These are phyloP conservation scores for Syndactyla subalaris DNA, from an alignment of 2,797 vertebrate genomes.

Conservation along the genomic window DNA sequence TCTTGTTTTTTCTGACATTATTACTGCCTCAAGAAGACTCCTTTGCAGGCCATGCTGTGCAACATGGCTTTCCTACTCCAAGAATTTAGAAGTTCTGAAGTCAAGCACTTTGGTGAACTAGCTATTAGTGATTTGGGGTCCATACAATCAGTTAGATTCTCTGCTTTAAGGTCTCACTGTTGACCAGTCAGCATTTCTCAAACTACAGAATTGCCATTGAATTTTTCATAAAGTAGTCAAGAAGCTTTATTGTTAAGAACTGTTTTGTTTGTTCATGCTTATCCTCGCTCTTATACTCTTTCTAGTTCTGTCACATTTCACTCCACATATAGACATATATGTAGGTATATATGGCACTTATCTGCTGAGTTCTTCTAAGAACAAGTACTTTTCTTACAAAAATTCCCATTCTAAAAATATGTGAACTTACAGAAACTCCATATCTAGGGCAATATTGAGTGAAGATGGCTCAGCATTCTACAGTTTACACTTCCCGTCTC, in stretches of 20 bases:
- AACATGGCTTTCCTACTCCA: neutral
- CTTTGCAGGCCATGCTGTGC: neutral
- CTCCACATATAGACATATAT: neutral
- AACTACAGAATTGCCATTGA: neutral
- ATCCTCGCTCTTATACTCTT: neutral
- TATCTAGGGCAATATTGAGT: neutral
- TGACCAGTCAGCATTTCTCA: neutral
- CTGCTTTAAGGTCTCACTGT: neutral
- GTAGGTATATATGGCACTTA: neutral
- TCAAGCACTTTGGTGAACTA: neutral
- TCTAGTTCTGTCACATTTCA: neutral
- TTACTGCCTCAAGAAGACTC: neutral
- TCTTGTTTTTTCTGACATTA: neutral
- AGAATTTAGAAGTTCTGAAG: neutral
- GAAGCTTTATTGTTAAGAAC: neutral
- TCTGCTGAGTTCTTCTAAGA: neutral
- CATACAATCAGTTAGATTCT: neutral
- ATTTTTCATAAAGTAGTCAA: neutral
- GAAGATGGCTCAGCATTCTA: neutral
- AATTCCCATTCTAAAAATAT: neutral
- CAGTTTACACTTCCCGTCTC: neutral
- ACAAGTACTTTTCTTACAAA: neutral
- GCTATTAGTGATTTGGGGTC: neutral
- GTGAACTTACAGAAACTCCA: neutral
- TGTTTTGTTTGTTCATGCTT: neutral